Base-by-base conservation (phyloP, 2,113 vertebrate genomes). In the Otolemur garnettii region DNA sequence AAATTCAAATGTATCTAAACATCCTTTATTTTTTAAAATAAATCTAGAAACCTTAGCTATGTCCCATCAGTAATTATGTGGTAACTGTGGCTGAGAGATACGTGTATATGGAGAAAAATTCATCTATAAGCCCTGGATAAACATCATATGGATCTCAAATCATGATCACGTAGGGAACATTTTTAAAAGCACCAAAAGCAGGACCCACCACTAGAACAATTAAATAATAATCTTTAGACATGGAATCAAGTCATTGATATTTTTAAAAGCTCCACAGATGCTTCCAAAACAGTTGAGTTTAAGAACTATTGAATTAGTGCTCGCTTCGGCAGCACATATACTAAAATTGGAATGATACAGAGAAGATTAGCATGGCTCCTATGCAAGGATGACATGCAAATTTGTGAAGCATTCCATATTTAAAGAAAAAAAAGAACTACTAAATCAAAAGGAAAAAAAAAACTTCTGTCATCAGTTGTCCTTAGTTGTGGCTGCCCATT, bases 1-100 rank as follows among this genome's bases (percentile, higher is more conserved):
- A 53, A 92, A 84, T 80, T 24, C 62, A 94, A 83, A 87, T 79
- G 78, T 96, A 85, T 53, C 45, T 68, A 69, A 13, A 30, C n/a
- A 84, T 62, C 21, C n/a, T 38, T 38, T 38, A 38, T 57, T 87
- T 66, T 90, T 75, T 26, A 80, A 55, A 55, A 24, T 60, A 24
- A 77, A 84, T 83, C 30, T 69, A 42, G 66, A 11, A 62, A 62
- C n/a, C 3, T 71, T 10, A 71, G 53, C 19, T 92, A 17, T 71
- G n/a, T 57, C 2, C 9, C 60, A 87, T 57, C 50, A 69, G 24
- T 69, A 83, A 83, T 71, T 7, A 75, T 60, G 28, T 77, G 64
- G 64, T 87, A 74, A 88, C 42, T 69, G 19, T 69, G 57, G 30
- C 21, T 80, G 14, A 77, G 55, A 71, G 68, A 89, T 7, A 11